Conservation (phyloP, 2,797 vertebrate species). For the Rhinoraja longicauda region DNA sequence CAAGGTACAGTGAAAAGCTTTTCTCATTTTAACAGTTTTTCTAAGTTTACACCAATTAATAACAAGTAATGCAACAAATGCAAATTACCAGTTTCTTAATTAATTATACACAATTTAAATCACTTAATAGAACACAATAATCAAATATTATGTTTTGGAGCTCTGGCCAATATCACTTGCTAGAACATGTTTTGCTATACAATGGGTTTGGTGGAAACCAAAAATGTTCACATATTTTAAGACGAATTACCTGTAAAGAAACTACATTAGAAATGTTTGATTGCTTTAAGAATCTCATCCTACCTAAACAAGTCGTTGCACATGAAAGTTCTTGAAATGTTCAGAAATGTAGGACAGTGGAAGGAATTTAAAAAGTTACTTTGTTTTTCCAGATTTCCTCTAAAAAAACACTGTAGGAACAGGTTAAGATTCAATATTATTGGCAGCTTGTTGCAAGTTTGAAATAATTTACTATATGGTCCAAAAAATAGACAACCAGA, state of each 20-base stretch:
- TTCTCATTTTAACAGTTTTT: not conserved
- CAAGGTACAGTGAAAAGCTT: too few species aligned
- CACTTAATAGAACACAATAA: not conserved
- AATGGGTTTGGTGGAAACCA: not conserved
- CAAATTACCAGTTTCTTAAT: not conserved
- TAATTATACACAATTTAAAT: not conserved
- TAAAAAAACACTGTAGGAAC: not conserved
- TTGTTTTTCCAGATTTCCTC: not conserved
- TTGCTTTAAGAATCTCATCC: not conserved
- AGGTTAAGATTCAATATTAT: not conserved
- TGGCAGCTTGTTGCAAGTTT: not conserved
- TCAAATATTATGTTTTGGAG: not conserved
- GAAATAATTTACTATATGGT: not conserved
- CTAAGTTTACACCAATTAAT: not conserved
- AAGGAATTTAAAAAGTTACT: not conserved
- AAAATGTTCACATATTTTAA: not conserved
- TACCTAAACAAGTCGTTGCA: not conserved
- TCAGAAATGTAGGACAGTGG: not conserved
- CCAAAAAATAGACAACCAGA: not conserved
- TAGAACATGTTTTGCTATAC: not conserved
- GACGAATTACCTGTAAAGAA: not conserved
- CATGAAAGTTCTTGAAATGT: not conserved
- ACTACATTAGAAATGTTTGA: not conserved
- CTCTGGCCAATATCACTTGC: not conserved
- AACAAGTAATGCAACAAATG: not conserved